Base-by-base conservation (phyloP, 2,113 vertebrate genomes). In the Reinhardtius hippoglossoides region DNA sequence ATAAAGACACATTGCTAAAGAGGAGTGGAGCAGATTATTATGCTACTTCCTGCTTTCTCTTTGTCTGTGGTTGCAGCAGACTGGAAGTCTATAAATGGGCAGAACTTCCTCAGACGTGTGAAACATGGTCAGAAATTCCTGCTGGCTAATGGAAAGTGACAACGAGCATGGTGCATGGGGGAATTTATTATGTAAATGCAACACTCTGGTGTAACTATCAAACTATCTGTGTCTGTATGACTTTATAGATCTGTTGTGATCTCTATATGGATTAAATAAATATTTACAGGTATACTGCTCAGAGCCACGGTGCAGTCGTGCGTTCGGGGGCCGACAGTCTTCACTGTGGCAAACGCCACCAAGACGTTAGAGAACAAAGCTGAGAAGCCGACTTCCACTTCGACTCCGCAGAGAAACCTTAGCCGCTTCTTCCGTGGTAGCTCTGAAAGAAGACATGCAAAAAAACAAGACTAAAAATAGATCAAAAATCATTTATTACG, bases 291-390 rank as follows among this genome's bases (percentile, higher is more conserved):
- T n/a, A 59, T 82, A 77, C 57, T 90, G 44, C 58, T 88, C 42
- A 97, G 92, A 61, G 67, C 84, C 57, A 97, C 81, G 1, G 56
- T 90, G 75, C 93, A 82, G 18, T 95, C 94, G 42, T 91, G 3
- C 16, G 93, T 0, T 0, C 61, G 73, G 9, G 82, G 37, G 0
- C 88, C 87, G 1, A 55, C 77, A 0, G 65, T 71, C 78, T 92
- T 96, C 55, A 96, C 85, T 61, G 83, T 93, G 58, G 94, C 96
- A 14, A 96, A 96, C 44, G 92, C 90, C 0, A 91, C 90, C 77
- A 97, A 76, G 52, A 97, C 87, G 1, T 97, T 97, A 35, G 96
- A 96, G 92, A 96, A 97, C 75, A 96, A 83, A 1, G 78, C 89
- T 2, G 93, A 94, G 80, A 95, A 97, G 82, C 61, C 89, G 20